A percentile compares a stretch with the other conserved stretches of the same genome.
Evolutionary conservation across 92 coral and sea anemone species (phyloP).

Genomic region (Meandrina meandrites): DNA sequence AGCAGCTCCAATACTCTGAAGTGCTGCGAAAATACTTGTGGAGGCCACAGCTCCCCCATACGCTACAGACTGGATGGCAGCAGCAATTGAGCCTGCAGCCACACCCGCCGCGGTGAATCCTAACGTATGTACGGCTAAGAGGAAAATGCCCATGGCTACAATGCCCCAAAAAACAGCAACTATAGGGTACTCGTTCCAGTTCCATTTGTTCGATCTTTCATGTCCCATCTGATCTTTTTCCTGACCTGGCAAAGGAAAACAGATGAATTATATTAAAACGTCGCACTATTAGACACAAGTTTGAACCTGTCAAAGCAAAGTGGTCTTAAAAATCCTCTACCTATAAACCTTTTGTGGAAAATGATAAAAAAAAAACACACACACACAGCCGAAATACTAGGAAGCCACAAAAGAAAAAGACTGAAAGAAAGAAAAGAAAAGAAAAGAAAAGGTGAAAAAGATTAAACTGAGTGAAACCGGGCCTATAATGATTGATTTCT

Average conservation of each 20-base stretch:
- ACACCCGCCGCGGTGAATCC: constrained; percentile 15
- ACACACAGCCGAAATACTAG: no score
- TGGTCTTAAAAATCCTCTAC: no score
- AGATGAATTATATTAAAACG: no score
- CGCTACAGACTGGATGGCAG: not conserved
- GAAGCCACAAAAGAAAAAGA: no score
- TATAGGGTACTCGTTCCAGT: not conserved
- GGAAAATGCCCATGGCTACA: no score
- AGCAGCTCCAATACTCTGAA: constrained; percentile 2
- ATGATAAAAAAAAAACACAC: no score
- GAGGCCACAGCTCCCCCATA: not conserved
- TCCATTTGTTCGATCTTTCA: not conserved
- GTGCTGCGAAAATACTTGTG: not conserved
- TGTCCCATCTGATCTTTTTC: not conserved
- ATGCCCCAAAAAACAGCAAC: not conserved
- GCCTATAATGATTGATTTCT: no score
- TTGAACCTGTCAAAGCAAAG: no score
- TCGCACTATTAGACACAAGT: no score
- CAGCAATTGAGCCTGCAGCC: not conserved
- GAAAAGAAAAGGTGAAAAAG: no score
- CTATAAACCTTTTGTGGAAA: no score
- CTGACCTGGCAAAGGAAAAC: not conserved
- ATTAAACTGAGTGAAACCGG: not conserved
- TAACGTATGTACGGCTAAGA: not conserved
- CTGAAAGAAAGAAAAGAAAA: no score